A percentile compares a stretch with the other conserved stretches of the same genome.
phyloP scores from a whole-genome alignment of 1,140 invertebrate genomes.

The Drosophila kepulauana region DNA sequence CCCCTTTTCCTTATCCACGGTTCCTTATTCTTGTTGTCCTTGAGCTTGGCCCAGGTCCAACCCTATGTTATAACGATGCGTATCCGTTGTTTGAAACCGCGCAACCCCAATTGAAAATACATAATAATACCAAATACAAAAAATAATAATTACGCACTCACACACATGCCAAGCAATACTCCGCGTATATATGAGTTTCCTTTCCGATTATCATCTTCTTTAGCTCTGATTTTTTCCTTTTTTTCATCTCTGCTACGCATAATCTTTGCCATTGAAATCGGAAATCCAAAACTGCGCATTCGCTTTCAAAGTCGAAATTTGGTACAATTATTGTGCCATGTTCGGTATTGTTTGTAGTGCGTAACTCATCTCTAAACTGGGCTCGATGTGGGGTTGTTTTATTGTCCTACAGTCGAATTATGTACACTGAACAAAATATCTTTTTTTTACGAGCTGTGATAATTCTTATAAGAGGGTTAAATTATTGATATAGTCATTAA shows the following conservation, averaged over 20 bases:
- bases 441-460: not conserved
- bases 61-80: conserved; percentile 44
- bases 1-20: conserved; percentile 9
- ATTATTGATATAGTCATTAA: not conserved
- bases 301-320: conserved; percentile 59
- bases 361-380: conserved; percentile 50
- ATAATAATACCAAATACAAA: conserved; percentile 28
- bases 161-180: not conserved
- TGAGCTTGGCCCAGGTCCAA: conserved; percentile 48
- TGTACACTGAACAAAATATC: conserved; percentile 42
- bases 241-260: conserved; percentile 40
- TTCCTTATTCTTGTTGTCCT: conserved; percentile 52
- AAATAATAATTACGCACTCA: conserved; percentile 66
- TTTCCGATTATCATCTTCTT: conserved; percentile 46
- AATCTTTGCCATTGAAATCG: conserved; percentile 53
- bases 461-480: not conserved
- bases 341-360: conserved; percentile 32
- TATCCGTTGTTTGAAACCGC: conserved; percentile 53
- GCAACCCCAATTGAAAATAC: conserved; percentile 63
- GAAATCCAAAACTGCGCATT: conserved; percentile 57
- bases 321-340: conserved; percentile 74
- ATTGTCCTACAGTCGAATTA: conserved; percentile 26
- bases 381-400: conserved; percentile 58
- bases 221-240: not conserved
- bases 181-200: conserved; percentile 23